These are phyloP conservation scores for Ruditapes philippinarum DNA, from an alignment of 1,140 invertebrate species.

Conservation along the genomic window DNA sequence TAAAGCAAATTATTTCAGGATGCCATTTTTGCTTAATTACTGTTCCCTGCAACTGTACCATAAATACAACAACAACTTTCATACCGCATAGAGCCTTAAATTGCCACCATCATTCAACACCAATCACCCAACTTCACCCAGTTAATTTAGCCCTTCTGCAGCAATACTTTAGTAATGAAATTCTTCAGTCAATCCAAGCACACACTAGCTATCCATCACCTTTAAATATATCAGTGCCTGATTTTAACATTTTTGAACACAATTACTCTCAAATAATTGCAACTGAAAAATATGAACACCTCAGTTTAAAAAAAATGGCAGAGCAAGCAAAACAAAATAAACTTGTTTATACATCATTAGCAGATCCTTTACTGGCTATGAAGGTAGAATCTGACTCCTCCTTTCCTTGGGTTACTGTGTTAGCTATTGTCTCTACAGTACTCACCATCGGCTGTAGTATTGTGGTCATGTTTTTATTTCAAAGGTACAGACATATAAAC, in stretches of 20 bases:
- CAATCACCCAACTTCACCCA: background rate
- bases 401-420: background rate
- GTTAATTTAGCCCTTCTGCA: background rate
- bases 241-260: background rate
- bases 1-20: background rate
- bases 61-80: background rate
- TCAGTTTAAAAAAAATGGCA: background rate
- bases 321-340: background rate
- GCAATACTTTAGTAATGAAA: background rate
- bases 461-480: background rate
- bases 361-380: conserved; percentile 5
- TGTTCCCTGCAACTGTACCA: background rate
- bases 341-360: background rate
- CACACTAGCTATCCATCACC: background rate
- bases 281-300: background rate
- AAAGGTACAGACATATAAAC: background rate
- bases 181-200: background rate
- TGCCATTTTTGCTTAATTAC: background rate
- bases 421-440: background rate
- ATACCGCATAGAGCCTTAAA: background rate
- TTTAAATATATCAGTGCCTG: background rate
- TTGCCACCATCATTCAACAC: background rate
- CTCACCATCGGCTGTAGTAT: background rate
- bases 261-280: background rate
- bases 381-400: background rate